Evolutionary conservation across 2,888 invertebrate genomes (phyloP).

Genomic region (Calliscelio sp.): DNA sequence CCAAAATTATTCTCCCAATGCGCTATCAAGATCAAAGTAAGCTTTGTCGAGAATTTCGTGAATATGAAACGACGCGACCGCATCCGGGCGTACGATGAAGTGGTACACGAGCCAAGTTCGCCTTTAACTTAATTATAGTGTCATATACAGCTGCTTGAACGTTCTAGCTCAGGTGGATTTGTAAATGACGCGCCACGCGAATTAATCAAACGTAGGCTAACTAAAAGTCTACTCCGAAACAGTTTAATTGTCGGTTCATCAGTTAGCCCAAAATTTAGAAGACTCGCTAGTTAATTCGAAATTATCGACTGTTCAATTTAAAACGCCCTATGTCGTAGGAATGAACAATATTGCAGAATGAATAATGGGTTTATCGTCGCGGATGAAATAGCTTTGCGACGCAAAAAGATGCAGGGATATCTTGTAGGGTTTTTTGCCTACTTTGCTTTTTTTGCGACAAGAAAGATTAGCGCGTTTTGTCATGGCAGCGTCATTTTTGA

Average conservation of each 20-base stretch:
- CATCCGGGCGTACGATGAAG: conserved; percentile 47
- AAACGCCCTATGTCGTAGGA: no score
- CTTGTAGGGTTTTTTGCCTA: not conserved
- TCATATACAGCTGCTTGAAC: conserved; percentile 65
- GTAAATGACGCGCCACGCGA: conserved; percentile 55
- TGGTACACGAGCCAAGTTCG: conserved; percentile 64
- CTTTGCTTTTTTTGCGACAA: conserved; percentile 37
- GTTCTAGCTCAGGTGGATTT: conserved; percentile 63
- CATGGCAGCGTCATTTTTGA: conserved; percentile 67
- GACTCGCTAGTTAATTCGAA: conserved; percentile 12
- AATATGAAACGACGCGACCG: conserved; percentile 55
- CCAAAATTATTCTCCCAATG: conserved; percentile 29
- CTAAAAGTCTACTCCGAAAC: conserved; percentile 34
- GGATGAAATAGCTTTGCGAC: not conserved
- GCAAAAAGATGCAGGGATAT: not conserved
- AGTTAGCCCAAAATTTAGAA: conserved; percentile 30
- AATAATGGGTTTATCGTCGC: conserved; percentile 17
- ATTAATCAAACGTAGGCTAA: conserved; percentile 59
- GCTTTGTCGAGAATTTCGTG: conserved; percentile 52
- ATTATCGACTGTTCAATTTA: no score
- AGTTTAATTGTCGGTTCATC: conserved; percentile 39
- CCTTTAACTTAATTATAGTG: conserved; percentile 71
- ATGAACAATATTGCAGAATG: not conserved
- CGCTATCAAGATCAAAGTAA: conserved; percentile 66
- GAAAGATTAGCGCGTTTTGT: conserved; percentile 69